A percentile compares a stretch with the other conserved stretches of the same genome.
Conservation (phyloP, 2,797 vertebrate genomes). For the Coranthus polyacanthus region DNA sequence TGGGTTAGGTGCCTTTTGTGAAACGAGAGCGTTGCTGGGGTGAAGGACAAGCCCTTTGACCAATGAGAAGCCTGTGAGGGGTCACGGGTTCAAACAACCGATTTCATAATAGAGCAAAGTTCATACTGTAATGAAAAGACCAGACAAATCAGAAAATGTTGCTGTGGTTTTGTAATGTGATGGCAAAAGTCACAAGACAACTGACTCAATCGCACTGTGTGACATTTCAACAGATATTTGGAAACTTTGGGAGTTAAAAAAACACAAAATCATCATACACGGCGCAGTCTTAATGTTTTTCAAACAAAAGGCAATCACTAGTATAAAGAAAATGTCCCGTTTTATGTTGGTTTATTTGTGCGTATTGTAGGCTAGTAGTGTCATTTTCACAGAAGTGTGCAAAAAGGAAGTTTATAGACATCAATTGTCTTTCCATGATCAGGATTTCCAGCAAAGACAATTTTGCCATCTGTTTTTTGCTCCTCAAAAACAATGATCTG, state of each 20-base stretch:
- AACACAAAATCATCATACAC: background rate
- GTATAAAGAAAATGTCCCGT: background rate
- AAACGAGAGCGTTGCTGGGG: slow-evolving; percentile 4
- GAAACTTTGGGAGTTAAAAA: background rate
- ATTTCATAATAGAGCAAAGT: slow-evolving; percentile 30
- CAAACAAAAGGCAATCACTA: background rate
- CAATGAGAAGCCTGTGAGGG: slow-evolving; percentile 48
- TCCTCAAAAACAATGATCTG: slow-evolving; percentile 94
- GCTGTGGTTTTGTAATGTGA: background rate
- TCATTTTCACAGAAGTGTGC: slow-evolving; percentile 73
- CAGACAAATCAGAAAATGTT: background rate
- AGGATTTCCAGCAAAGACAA: slow-evolving; percentile 87
- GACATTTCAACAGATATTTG: slow-evolving; percentile 1
- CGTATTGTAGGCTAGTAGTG: background rate
- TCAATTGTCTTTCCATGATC: slow-evolving; percentile 88
- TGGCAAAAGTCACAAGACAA: slow-evolving; percentile 1
- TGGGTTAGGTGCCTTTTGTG: slow-evolving; percentile 25
- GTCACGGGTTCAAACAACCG: background rate
- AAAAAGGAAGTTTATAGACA: slow-evolving; percentile 83
- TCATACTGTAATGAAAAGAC: slow-evolving; percentile 13
- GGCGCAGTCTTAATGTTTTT: too few species aligned
- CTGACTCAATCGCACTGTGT: background rate
- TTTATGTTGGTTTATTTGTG: slow-evolving; percentile 1
- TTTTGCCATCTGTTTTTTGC: slow-evolving; percentile 78
- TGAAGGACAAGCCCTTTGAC: slow-evolving; percentile 34